These are phyloP conservation scores for Dromococcyx pavoninus DNA, from an alignment of 2,797 vertebrate species.

Conservation along the genomic window DNA sequence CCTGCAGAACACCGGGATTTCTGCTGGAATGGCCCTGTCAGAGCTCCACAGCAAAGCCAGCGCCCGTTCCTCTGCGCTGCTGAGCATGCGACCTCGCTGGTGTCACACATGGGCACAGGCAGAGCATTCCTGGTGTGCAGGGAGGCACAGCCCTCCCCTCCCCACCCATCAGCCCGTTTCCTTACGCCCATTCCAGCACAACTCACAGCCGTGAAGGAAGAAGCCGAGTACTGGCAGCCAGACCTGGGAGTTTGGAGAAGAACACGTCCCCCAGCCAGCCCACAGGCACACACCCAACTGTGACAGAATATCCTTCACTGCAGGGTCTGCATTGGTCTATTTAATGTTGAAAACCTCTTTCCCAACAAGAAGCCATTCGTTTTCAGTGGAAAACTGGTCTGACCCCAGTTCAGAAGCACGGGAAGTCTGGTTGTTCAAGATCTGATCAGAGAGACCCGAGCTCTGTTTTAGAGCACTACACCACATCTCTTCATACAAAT, in stretches of 20 bases:
- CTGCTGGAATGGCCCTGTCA: no score
- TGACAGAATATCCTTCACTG: rapidly evolving
- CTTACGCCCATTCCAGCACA: neutral
- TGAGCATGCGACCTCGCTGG: rapidly evolving
- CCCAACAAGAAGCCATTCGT: neutral
- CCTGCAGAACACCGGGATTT: no score
- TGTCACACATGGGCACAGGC: neutral
- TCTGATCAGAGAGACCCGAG: rapidly evolving
- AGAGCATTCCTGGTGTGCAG: rapidly evolving
- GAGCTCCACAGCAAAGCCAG: neutral
- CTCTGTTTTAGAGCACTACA: neutral
- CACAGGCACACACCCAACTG: neutral
- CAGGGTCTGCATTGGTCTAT: neutral
- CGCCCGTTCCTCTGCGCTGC: rapidly evolving
- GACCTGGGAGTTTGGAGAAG: neutral
- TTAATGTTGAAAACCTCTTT: neutral
- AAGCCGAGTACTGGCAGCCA: neutral
- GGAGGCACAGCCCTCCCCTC: neutral
- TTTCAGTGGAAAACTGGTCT: neutral
- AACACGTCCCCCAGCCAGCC: no score
- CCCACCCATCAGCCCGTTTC: rapidly evolving
- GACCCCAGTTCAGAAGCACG: rapidly evolving
- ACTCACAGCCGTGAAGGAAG: neutral
- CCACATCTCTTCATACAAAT: neutral
- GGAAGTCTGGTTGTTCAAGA: neutral